Conservation (phyloP, 2,888 invertebrate species). For the Apomyelois bistriatella region DNA sequence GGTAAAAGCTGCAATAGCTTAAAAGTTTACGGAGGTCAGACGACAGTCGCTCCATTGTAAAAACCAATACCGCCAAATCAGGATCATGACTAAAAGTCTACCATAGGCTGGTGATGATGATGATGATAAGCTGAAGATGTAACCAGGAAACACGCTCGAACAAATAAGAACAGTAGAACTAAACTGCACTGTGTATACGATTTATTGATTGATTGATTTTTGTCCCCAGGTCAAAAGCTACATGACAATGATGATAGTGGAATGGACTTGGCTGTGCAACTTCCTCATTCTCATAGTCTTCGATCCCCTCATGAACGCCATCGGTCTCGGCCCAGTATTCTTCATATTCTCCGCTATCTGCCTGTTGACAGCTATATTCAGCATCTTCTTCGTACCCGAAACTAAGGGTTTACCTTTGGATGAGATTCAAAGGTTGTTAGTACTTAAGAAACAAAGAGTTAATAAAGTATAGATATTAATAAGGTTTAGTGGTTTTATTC, state of each 20-base stretch:
- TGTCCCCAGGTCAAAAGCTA: constrained; percentile 35
- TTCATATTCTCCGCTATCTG: constrained; percentile 33
- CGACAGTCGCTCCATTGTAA: too few relatives aligned
- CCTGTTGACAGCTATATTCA: constrained; percentile 28
- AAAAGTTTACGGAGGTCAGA: too few relatives aligned
- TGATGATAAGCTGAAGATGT: too few relatives aligned
- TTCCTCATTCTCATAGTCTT: constrained; percentile 38
- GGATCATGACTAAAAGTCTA: too few relatives aligned
- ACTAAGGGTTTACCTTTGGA: constrained; percentile 40
- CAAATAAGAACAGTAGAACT: too few relatives aligned
- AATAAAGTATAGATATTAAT: background rate
- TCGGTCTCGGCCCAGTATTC: constrained; percentile 36
- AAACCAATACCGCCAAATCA: too few relatives aligned
- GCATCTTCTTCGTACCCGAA: constrained; percentile 33
- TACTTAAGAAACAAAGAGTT: constrained; percentile 10
- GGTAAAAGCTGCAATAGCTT: too few relatives aligned
- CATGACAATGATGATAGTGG: constrained; percentile 32
- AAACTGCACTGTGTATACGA: too few relatives aligned
- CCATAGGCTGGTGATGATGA: too few relatives aligned
- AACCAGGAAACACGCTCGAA: too few relatives aligned
- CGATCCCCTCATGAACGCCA: constrained; percentile 28
- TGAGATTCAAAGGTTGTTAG: constrained; percentile 28
- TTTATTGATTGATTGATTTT: too few relatives aligned
- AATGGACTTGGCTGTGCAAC: constrained; percentile 38
- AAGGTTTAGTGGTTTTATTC: background rate